A percentile compares a stretch with the other conserved stretches of the same genome.
Conservation (phyloP, 2,797 vertebrate species). For the Champsocephalus gunnari region DNA sequence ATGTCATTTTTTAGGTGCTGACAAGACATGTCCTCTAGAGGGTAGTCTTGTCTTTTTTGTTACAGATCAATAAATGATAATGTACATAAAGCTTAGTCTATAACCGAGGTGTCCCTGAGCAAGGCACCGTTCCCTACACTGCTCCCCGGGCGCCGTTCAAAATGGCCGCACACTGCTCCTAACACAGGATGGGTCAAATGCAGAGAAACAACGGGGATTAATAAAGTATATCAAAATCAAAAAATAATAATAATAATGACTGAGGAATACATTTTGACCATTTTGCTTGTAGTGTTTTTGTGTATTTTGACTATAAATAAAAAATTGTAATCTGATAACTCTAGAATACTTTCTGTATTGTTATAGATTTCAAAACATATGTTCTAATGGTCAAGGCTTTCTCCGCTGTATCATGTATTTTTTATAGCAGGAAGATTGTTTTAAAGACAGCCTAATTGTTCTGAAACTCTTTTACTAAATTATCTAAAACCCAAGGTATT, state of each 20-base stretch:
- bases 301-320: not conserved
- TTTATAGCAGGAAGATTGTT: not conserved
- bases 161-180: no score
- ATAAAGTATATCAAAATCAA: no score
- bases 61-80: not conserved
- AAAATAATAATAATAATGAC: not conserved
- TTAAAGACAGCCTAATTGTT: no score
- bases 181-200: no score
- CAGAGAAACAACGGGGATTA: no score
- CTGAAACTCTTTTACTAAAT: no score
- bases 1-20: not conserved
- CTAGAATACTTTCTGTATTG: not conserved
- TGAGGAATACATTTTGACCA: no score
- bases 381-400: not conserved
- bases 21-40: constrained; percentile 32
- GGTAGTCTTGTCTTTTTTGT: constrained; percentile 22
- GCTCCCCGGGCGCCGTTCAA: no score
- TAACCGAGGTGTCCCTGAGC: no score
- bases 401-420: not conserved
- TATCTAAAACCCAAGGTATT: no score
- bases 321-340: not conserved
- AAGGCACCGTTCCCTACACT: no score
- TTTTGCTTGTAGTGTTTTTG: no score
- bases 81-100: not conserved
- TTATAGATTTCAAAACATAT: not conserved